Percentiles rank a stretch among this genome's conserved stretches.
Evolutionary conservation across 2,888 invertebrate genomes (phyloP).

Genomic region (Sesia bembeciformis): DNA sequence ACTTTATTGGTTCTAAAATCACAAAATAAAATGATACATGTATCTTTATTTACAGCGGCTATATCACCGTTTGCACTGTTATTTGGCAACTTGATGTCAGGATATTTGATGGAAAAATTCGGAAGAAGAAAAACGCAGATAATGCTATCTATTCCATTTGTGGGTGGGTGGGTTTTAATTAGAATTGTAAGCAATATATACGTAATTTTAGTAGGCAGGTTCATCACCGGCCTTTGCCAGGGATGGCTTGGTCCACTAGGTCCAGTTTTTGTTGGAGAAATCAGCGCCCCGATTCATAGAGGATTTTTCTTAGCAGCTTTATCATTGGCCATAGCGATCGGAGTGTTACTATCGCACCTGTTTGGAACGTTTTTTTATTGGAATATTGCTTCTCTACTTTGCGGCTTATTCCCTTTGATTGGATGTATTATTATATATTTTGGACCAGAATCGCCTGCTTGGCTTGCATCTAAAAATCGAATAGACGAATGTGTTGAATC

Average conservation of each 20-base stretch:
- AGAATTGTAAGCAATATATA: slow-evolving; percentile 61
- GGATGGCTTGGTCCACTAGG: slow-evolving; percentile 74
- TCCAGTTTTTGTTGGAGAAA: slow-evolving; percentile 76
- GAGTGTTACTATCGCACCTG: slow-evolving; percentile 78
- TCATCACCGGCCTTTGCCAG: slow-evolving; percentile 71
- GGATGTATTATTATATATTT: slow-evolving; percentile 69
- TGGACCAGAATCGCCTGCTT: slow-evolving; percentile 81
- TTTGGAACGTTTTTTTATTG: slow-evolving; percentile 78
- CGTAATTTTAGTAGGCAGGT: slow-evolving; percentile 68
- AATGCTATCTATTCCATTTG: slow-evolving; percentile 64
- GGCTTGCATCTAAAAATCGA: slow-evolving; percentile 77
- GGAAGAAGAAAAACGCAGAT: slow-evolving; percentile 74
- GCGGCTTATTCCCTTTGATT: slow-evolving; percentile 66
- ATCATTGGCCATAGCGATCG: slow-evolving; percentile 76
- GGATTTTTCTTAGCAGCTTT: slow-evolving; percentile 77
- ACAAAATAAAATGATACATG: not conserved
- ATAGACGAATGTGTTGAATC: slow-evolving; percentile 73
- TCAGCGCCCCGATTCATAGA: slow-evolving; percentile 74
- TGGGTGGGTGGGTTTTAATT: slow-evolving; percentile 75
- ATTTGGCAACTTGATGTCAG: slow-evolving; percentile 75
- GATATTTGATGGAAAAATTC: slow-evolving; percentile 74
- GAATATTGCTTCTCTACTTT: slow-evolving; percentile 72
- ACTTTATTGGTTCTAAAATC: not conserved
- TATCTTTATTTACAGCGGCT: slow-evolving; percentile 62
- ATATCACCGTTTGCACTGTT: slow-evolving; percentile 76